These are phyloP conservation scores for Bombus pascuorum DNA, from an alignment of 1,140 invertebrate genomes.

Conservation along the genomic window DNA sequence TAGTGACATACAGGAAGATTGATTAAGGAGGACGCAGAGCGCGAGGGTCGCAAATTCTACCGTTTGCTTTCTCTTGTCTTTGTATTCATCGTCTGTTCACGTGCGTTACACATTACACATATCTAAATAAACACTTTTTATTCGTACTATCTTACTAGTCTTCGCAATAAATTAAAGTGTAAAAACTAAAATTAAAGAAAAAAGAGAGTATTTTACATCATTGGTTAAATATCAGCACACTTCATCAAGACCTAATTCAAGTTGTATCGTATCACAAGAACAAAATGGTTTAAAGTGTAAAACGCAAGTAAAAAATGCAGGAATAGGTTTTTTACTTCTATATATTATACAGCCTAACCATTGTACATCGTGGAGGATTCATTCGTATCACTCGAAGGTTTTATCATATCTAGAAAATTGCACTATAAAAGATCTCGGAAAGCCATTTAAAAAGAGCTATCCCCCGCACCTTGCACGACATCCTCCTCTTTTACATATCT, in stretches of 20 bases:
- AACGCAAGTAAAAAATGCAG: conserved; percentile 11
- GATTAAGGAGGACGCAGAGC: conserved; percentile 36
- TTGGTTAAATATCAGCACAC: not conserved
- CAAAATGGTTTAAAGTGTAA: not conserved
- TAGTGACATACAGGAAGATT: conserved; percentile 40
- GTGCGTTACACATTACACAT: not conserved
- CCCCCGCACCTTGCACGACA: not conserved
- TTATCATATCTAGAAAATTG: not conserved
- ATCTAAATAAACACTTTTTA: not conserved
- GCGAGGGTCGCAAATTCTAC: not conserved
- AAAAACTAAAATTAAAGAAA: not conserved
- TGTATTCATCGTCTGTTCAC: not conserved
- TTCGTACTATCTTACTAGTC: not conserved
- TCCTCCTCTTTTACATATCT: conserved; percentile 21
- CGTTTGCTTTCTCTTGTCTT: not conserved
- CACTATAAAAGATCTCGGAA: conserved; percentile 16
- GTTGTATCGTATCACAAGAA: not conserved
- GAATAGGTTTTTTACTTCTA: conserved; percentile 11
- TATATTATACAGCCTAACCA: conserved; percentile 7
- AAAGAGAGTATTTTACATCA: not conserved
- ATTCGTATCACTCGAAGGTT: not conserved
- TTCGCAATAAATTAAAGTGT: not conserved
- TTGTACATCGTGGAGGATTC: not conserved
- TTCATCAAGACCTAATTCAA: not conserved
- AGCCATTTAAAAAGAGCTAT: not conserved